Evolutionary conservation across 2,888 invertebrate species (phyloP).

Genomic region (Agrochola litura): DNA sequence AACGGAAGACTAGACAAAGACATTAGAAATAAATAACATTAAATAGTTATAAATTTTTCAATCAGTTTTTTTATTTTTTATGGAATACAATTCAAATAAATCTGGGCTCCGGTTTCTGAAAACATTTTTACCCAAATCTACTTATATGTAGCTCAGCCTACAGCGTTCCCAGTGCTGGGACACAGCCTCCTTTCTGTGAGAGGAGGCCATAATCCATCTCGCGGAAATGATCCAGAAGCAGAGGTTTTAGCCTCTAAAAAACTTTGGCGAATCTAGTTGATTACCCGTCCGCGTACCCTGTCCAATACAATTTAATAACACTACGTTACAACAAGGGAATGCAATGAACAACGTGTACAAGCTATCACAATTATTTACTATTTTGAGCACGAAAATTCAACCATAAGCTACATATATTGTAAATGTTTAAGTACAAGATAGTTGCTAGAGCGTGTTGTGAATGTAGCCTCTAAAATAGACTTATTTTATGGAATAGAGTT

Average conservation of each 20-base stretch:
- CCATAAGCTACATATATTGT: conserved; percentile 28
- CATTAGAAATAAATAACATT: not conserved
- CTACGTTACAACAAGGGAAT: conserved; percentile 67
- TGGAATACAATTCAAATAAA: not conserved
- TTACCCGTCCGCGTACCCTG: conserved; percentile 60
- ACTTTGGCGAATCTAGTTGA: conserved; percentile 27
- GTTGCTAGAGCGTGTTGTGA: conserved; percentile 20
- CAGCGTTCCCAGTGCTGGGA: too few species aligned
- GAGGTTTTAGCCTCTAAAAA: not conserved
- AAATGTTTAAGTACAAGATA: conserved; percentile 47
- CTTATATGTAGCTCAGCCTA: not conserved
- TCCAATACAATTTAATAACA: conserved; percentile 52
- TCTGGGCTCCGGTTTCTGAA: not conserved
- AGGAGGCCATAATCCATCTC: too few species aligned
- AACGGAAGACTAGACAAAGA: conserved; percentile 46
- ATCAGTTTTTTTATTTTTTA: too few species aligned
- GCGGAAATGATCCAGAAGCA: too few species aligned
- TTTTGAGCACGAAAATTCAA: conserved; percentile 70
- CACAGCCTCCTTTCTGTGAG: too few species aligned
- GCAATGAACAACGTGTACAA: conserved; percentile 62
- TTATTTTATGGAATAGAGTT: not conserved
- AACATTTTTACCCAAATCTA: too few species aligned
- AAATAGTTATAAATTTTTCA: not conserved
- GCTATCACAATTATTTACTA: conserved; percentile 71
- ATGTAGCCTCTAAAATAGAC: conserved; percentile 2